Evolutionary conservation across 1,140 invertebrate species (phyloP), one percentile per base, ranked within the genome.

Genomic region (Drosophila baimaii): DNA sequence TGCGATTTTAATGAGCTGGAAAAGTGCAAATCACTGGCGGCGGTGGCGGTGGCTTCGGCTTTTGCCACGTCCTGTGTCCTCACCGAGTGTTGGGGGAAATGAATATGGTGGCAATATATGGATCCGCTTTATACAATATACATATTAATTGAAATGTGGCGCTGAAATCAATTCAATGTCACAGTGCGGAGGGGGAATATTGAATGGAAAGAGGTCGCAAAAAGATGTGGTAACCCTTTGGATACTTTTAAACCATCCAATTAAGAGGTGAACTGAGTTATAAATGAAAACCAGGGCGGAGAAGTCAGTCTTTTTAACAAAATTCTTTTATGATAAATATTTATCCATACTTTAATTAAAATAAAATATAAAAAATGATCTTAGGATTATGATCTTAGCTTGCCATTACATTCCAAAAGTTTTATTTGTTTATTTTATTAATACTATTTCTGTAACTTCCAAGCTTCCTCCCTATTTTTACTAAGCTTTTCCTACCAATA

Each of bases 1-100:
- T 89, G 69, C 77, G 77, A 66, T 89, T 88, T 89, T 89, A 89
- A 89, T 89, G 85, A 89, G 84, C 85, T 89, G 84, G 65, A 89
- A 89, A 89, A 90, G 80, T 89, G 85, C 81, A 89, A 89, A 89
- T 89, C 85, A 89, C 81, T 81, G 77, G 23, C 69, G 62, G 77
- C 64, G n/a, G 27, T n/a, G 35, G 6, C 12, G 37, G 37, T 29
- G 46, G 10, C n/a, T 6, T 27, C 3, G 47, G 12, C 29, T 51
- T 51, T 85, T 79, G 64, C 49, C 27, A 13, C 47, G 10, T 49
- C 51, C 41, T 47, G 46, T 64, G 54, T 31, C 43, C 33, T 39
- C 27, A n/a, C 35, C 29, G 21, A 46, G 25, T 39, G 52, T 29
- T 35, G 61, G 41, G 27, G 33, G 51, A 71, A 35, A 56, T 46